Evolutionary conservation across 2,888 invertebrate genomes (phyloP), one percentile per base, ranked within the genome.

Genomic region (Apoda limacodes): DNA sequence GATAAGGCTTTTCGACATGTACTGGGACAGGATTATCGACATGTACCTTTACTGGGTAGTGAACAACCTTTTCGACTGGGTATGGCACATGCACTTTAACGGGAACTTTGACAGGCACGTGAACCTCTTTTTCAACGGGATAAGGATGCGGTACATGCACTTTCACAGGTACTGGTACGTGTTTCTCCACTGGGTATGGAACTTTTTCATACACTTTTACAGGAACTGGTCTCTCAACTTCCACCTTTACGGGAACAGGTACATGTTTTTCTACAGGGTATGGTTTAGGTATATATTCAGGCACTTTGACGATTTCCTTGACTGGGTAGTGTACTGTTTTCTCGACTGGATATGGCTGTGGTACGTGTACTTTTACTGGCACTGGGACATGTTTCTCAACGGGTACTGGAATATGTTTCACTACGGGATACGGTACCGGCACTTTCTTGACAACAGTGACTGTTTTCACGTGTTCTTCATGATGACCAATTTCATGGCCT

Each of bases 51-150:
- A 90, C 90, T 36, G 89, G 86, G 50, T 87, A 87, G 41, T 87
- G 90, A 25, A 90, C 72, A 38, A 85, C 82, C 54, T 89, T 90
- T 52, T 88, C 87, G 11, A 91, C 90, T 26, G 89, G 88, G 66
- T 85, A 90, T 9, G 89, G 91, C 38, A 88, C 88, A 30, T 85
- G 83, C 25, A 89, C 84, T 50, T 88, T 88, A 34, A 89, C 89
- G 34, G 87, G 85, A 4, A 89, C 82, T 58, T 88, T 88, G 9
- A 86, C 83, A 19, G 87, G 85, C 48, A 83, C 82, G 7, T 82
- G 88, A 19, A 88, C 72, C 50, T 87, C 81, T 61, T 89, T 89
- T 50, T 88, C 88, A 1, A 90, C 89, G 13, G 88, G 88, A 61
- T 86, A 88, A 3, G 91, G 92, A 42, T 85, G 84, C 13, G 89